phyloP scores from a whole-genome alignment of 2,113 vertebrate genomes.

The Eurypyga helias region DNA sequence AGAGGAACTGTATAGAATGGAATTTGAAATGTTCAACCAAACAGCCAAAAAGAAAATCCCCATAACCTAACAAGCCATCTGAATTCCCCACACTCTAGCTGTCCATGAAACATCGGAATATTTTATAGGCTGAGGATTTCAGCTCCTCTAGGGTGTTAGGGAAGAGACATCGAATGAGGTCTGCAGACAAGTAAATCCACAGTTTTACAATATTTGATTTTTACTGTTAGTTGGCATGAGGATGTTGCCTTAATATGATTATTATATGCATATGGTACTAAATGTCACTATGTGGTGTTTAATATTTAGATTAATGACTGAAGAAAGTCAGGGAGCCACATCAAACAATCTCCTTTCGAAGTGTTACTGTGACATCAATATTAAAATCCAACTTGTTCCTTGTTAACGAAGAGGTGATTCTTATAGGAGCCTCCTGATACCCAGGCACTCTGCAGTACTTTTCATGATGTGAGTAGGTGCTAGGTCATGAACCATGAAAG shows the following conservation, averaged over 20 bases:
- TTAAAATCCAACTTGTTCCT: not conserved
- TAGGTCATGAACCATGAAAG: not conserved
- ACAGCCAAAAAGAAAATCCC: not conserved
- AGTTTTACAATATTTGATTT: not conserved
- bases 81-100: not conserved
- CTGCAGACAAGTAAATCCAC: not conserved
- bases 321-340: not conserved
- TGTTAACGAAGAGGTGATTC: not conserved
- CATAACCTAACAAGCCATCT: not conserved
- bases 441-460: not conserved
- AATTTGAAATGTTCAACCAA: not conserved
- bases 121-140: not conserved
- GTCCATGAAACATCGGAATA: not conserved
- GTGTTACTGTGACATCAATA: not conserved
- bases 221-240: not conserved
- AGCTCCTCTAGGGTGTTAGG: not conserved
- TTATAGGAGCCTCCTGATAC: not conserved
- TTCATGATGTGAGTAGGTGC: not conserved
- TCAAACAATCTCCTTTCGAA: not conserved
- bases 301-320: not conserved
- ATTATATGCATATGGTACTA: not conserved
- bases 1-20: not conserved
- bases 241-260: not conserved
- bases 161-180: not conserved
- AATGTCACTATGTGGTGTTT: not conserved